phyloP scores from a whole-genome alignment of 2,113 vertebrate species.

The Elanus axillaris region DNA sequence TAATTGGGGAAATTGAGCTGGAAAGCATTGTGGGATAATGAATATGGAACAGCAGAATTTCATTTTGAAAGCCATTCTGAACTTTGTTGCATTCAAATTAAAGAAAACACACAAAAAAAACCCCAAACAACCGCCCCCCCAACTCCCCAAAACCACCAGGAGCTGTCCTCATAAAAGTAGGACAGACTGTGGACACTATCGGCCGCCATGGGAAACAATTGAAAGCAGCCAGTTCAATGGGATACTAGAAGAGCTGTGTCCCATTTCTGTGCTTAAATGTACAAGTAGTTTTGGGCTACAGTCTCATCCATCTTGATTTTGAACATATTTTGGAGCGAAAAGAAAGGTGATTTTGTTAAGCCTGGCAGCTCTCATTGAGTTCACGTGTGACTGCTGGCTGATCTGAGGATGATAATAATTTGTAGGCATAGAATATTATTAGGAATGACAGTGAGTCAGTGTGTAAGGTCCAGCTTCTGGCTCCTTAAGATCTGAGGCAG shows the following conservation, averaged over 20 bases:
- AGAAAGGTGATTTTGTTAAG: neutral
- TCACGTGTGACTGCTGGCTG: neutral
- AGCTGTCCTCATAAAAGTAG: neutral
- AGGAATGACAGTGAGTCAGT: neutral
- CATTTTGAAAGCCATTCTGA: neutral
- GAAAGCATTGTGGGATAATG: neutral
- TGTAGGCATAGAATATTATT: neutral
- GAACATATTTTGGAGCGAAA: neutral
- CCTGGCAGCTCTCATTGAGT: neutral
- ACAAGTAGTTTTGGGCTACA: neutral
- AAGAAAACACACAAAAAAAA: neutral
- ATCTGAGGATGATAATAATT: neutral
- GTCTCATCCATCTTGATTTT: neutral
- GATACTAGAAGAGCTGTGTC: neutral
- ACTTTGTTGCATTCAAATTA: neutral
- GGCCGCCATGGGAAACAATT: fast-evolving
- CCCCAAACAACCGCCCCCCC: fast-evolving
- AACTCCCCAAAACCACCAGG: neutral
- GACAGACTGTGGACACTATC: neutral
- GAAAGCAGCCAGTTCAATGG: neutral
- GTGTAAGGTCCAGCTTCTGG: neutral
- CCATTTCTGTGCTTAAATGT: neutral
- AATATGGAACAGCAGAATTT: neutral
- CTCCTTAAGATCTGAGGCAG: neutral
- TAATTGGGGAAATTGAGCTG: neutral